Evolutionary conservation across 2,797 vertebrate genomes (phyloP), one percentile per base, ranked within the genome.

Genomic region (Rhabdomys pumilio): DNA sequence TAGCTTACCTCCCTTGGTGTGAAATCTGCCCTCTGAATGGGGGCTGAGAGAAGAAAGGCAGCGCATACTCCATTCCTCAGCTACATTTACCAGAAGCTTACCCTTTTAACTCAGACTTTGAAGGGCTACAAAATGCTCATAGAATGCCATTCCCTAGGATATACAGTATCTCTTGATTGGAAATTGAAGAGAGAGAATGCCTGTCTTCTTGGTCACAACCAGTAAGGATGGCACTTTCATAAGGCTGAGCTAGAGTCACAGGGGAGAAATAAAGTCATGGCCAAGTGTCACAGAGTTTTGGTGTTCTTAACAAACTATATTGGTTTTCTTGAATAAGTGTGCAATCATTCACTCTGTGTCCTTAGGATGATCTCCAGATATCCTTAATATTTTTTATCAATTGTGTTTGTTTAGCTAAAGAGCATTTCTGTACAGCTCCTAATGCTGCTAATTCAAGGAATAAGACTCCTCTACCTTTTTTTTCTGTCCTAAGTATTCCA

Each of bases 301-400:
- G 31, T 20, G 41, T 50, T 93, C 31, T 86, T 50, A 87, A 34
- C 4, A 75, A 34, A 50, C 26, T 93, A 31, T 34, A 72, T 47
- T 90, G 41, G 75, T 88, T 90, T 93, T 86, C 65, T 87, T 90
- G 57, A 96, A 38, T 67, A 91, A 91, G 73, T 87, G 1, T 86
- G 31, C 73, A 67, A 61, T 90, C 34, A 69, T 82, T 87, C 34
- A 10, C 7, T 91, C 57, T 82, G 55, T 50, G 19, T 5, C 41
- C 50, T 85, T 59, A 59, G 38, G 31, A 76, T 55, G 65, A 77
- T 91, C 75, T 88, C 38, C 69, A 91, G 50, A 57, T 22, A 88
- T 17, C 69, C 47, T 91, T 41, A 75, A 41, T 50, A 26, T 26
- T 44, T 79, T 79, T 72, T 59, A 85, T 81, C 44, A 93, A 13